Evolutionary conservation across 1,140 invertebrate species (phyloP).

Genomic region (Lepidurus couesii): DNA sequence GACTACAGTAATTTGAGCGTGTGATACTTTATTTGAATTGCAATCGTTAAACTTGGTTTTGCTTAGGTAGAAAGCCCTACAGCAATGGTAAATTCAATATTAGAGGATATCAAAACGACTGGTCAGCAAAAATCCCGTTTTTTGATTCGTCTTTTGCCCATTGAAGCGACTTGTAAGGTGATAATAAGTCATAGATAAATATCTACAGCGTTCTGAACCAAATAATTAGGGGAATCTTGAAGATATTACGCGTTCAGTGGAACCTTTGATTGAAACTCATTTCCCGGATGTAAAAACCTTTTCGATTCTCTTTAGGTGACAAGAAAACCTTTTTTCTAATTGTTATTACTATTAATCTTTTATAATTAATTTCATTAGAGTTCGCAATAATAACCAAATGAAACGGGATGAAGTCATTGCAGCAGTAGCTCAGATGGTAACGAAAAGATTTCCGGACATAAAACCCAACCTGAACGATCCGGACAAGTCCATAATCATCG

Average conservation of each 20-base stretch:
- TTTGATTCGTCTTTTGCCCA: constrained; percentile 69
- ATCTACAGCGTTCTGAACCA: neutral
- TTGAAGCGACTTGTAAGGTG: constrained; percentile 68
- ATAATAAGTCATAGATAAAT: neutral
- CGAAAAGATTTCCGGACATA: constrained; percentile 60
- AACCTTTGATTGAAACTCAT: constrained; percentile 62
- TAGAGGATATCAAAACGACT: constrained; percentile 62
- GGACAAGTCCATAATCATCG: constrained; percentile 66
- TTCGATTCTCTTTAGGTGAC: constrained; percentile 67
- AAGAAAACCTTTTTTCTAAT: neutral
- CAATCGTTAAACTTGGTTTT: constrained; percentile 26
- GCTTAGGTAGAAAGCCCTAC: constrained; percentile 60
- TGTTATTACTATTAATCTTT: neutral
- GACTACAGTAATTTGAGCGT: constrained; percentile 48
- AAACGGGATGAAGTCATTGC: constrained; percentile 63
- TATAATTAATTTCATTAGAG: constrained; percentile 41
- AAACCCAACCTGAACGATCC: constrained; percentile 70
- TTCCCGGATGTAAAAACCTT: constrained; percentile 67
- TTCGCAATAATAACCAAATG: constrained; percentile 62
- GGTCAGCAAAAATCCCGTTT: constrained; percentile 63
- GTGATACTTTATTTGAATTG: constrained; percentile 28
- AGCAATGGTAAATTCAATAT: constrained; percentile 59
- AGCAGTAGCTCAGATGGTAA: constrained; percentile 60
- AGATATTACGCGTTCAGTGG: constrained; percentile 62
- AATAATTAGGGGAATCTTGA: constrained; percentile 54